Percentiles rank a stretch among this genome's conserved stretches.
Evolutionary conservation across 2,113 vertebrate genomes (phyloP).

Genomic region (Hyperoodon ampullatus): DNA sequence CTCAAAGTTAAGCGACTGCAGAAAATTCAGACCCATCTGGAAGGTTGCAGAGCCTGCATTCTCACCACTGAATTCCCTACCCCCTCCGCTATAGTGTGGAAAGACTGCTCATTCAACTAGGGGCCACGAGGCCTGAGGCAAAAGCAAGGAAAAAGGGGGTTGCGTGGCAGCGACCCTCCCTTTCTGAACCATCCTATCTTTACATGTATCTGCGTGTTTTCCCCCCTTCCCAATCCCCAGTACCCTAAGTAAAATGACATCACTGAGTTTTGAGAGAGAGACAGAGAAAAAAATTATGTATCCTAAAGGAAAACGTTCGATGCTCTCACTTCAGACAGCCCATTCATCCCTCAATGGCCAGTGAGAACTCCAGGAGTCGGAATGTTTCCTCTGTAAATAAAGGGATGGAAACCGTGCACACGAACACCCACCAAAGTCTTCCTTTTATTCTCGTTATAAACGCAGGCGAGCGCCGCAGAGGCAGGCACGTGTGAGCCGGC

Average conservation of each 20-base stretch:
- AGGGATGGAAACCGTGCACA: not conserved
- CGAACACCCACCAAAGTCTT: not conserved
- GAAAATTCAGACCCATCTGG: not conserved
- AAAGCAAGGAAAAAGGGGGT: not conserved
- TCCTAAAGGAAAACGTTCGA: constrained; percentile 66
- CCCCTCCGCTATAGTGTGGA: not conserved
- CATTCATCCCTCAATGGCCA: constrained; percentile 65
- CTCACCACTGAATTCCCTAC: not conserved
- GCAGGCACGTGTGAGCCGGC: constrained; percentile 50
- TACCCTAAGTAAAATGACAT: not conserved
- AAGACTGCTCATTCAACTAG: not conserved
- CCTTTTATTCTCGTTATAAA: constrained; percentile 55
- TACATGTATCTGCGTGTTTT: not conserved
- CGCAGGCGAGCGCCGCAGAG: not conserved
- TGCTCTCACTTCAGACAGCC: constrained; percentile 77
- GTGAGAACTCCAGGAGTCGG: constrained; percentile 73
- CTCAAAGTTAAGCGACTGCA: not conserved
- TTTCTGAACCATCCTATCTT: not conserved
- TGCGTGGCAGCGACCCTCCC: not conserved
- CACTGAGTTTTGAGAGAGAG: not conserved
- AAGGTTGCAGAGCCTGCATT: not conserved
- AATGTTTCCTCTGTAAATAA: constrained; percentile 78
- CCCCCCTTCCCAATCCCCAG: not conserved
- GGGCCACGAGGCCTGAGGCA: not conserved
- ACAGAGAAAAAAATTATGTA: not conserved